These are phyloP conservation scores for Lanistes nyassanus DNA, from an alignment of 1,140 invertebrate genomes.

Conservation along the genomic window DNA sequence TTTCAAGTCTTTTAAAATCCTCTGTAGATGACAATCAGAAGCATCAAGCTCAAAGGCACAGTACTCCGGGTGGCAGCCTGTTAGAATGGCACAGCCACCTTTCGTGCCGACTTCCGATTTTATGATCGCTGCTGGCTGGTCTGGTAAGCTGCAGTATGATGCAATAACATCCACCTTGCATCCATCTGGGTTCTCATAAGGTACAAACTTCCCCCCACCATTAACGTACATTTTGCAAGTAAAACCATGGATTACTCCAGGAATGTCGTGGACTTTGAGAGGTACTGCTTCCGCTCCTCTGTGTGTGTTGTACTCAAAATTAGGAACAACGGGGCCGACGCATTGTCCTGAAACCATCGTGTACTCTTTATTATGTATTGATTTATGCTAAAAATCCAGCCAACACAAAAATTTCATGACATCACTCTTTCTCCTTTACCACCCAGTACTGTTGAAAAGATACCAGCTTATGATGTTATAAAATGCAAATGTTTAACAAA, in stretches of 20 bases:
- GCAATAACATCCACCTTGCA: slow-evolving; percentile 19
- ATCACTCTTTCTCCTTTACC: background rate
- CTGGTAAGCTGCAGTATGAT: slow-evolving; percentile 18
- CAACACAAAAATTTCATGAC: background rate
- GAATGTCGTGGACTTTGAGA: slow-evolving; percentile 10
- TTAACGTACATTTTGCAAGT: slow-evolving; percentile 39
- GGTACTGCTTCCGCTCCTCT: slow-evolving; percentile 42
- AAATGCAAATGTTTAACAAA: no score
- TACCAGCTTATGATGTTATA: no score
- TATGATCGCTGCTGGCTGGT: slow-evolving; percentile 43
- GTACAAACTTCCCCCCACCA: slow-evolving; percentile 50
- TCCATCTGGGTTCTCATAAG: background rate
- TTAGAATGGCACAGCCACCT: slow-evolving; percentile 46
- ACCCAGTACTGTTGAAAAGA: no score
- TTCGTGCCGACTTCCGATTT: slow-evolving; percentile 41
- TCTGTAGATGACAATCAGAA: slow-evolving; percentile 28
- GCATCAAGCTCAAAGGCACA: slow-evolving; percentile 26
- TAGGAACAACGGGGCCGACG: slow-evolving; percentile 48
- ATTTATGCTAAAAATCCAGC: background rate
- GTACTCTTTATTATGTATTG: background rate
- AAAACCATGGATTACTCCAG: background rate
- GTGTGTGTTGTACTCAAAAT: slow-evolving; percentile 47
- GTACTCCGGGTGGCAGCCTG: slow-evolving; percentile 54
- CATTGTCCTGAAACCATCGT: slow-evolving; percentile 37
- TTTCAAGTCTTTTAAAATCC: slow-evolving; percentile 12